Conservation (phyloP, 2,888 invertebrate genomes). For the Amblyjoppa fuscipennis region DNA sequence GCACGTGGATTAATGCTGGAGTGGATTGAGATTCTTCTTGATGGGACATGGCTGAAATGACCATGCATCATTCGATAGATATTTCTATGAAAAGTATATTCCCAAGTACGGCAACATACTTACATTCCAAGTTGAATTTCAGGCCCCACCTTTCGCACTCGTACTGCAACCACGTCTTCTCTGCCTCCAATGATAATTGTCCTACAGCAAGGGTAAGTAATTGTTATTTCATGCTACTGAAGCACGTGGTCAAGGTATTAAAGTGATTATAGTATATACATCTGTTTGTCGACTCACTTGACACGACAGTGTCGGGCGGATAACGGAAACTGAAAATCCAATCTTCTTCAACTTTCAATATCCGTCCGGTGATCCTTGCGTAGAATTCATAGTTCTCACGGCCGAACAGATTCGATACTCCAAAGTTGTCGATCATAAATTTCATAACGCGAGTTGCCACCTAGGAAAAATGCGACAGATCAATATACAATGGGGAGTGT, state of each 20-base stretch:
- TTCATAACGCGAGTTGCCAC: conserved; percentile 98
- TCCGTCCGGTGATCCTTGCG: conserved; percentile 96
- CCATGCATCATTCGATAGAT: not conserved
- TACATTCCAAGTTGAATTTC: conserved; percentile 93
- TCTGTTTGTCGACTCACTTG: conserved; percentile 84
- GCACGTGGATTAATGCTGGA: conserved; percentile 92
- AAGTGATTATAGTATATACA: not conserved
- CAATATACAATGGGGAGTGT: conserved; percentile 22
- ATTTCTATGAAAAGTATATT: not conserved
- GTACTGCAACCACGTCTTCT: conserved; percentile 95
- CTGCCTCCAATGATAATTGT: conserved; percentile 94
- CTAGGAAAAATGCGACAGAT: conserved; percentile 85
- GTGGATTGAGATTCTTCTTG: conserved; percentile 97
- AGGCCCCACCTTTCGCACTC: conserved; percentile 96
- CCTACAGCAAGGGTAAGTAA: conserved; percentile 86
- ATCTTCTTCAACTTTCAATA: conserved; percentile 96
- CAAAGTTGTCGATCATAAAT: conserved; percentile 98
- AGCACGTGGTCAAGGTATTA: not conserved
- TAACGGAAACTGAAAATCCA: conserved; percentile 98
- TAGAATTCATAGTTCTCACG: conserved; percentile 98
- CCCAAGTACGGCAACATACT: conserved; percentile 74
- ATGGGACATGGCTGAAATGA: conserved; percentile 89
- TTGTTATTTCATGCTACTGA: conserved; percentile 54
- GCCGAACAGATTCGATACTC: conserved; percentile 97
- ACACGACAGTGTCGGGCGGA: conserved; percentile 89